Evolutionary conservation across 2,113 vertebrate genomes (phyloP), one percentile per base, ranked within the genome.

Genomic region (Oreotrochilus melanogaster): DNA sequence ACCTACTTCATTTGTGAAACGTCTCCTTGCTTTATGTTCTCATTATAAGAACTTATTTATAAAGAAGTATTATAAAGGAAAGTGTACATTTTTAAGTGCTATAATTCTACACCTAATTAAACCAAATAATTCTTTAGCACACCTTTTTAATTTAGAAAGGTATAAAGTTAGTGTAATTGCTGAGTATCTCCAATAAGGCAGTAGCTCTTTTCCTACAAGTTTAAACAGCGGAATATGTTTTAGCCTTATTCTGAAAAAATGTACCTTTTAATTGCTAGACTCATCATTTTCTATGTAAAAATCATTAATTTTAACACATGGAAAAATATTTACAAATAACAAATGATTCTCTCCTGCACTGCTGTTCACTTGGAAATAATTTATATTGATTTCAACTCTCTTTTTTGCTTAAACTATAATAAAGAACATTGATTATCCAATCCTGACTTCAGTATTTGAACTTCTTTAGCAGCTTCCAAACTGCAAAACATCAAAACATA

Each of bases 401-500:
- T 70, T 78, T 78, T 88, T 78, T 81, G 88, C 43, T 90, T 47
- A 45, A 88, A 73, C 35, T 81, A 25, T 86, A 96, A 95, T 97
- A 96, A 97, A 96, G 71, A 89, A 12, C 33, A 23, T 6, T 33
- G 54, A 30, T 14, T 66, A 21, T n/a, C 35, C 50, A 53, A 25
- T 66, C n/a, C 42, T 17, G 30, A 78, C 56, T 35, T 70, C 19
- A 21, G 37, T 67, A 62, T 33, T 9, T 92, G 27, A 61, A 86
- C 57, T 94, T 75, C 56, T 91, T 94, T 30, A 91, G 18, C 50
- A 69, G 43, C 42, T 78, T 89, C 45, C 19, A 4, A 56, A 79
- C n/a, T 22, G 31, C 28, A 58, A 35, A 66, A 51, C 47, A 58
- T 51, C 78, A 58, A 37, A 58, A 50, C 3, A 6, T 0, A 24